Conservation (phyloP, 2,888 invertebrate genomes). For the Campaea margaritaria region DNA sequence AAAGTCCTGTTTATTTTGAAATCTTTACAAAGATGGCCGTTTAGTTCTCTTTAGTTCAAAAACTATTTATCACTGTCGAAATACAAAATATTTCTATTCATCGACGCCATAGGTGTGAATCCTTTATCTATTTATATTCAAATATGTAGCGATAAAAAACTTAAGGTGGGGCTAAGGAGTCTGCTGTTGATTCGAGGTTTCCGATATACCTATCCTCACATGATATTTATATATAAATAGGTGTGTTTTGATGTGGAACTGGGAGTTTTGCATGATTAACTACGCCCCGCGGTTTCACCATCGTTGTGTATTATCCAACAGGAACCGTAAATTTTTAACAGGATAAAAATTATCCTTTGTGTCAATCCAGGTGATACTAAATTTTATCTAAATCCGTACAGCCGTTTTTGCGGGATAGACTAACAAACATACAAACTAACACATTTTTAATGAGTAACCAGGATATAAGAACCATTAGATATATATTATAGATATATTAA, state of each 20-base stretch:
- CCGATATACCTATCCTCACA: background rate
- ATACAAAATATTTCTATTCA: conserved; percentile 32
- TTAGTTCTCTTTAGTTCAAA: conserved; percentile 30
- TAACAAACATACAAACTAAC: too few species aligned
- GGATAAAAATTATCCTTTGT: too few species aligned
- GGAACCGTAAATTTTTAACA: too few species aligned
- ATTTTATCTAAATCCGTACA: too few species aligned
- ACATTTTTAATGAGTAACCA: too few species aligned
- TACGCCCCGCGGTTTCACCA: too few species aligned
- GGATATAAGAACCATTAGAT: too few species aligned
- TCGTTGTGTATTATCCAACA: too few species aligned
- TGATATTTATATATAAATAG: background rate
- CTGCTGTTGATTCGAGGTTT: conserved; percentile 9
- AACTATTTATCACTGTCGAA: conserved; percentile 35
- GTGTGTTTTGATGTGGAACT: background rate
- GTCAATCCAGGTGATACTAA: too few species aligned
- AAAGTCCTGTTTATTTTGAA: background rate
- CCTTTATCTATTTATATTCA: conserved; percentile 29
- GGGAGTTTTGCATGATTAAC: too few species aligned
- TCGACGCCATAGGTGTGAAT: conserved; percentile 29
- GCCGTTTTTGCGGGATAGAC: too few species aligned
- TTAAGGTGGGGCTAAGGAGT: conserved; percentile 6
- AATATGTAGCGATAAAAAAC: conserved; percentile 20
- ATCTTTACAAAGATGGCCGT: conserved; percentile 34
- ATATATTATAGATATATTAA: too few species aligned